Evolutionary conservation across 2,797 vertebrate species (phyloP).

Genomic region (Pangasius djambal): DNA sequence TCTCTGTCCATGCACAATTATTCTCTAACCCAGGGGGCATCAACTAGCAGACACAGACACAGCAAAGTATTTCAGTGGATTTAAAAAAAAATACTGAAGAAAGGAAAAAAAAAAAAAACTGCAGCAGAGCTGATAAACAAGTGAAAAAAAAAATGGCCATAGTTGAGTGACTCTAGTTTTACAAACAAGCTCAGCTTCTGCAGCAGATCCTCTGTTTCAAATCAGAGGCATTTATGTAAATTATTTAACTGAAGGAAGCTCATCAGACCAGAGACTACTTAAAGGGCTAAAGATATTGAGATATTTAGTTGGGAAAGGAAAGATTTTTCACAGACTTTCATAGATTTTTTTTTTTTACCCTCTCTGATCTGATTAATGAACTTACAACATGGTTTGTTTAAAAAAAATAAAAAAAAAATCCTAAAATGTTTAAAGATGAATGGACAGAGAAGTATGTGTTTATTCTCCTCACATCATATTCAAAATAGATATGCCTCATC

Average conservation of each 20-base stretch:
- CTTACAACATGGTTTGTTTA: neutral
- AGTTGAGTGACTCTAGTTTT: slow-evolving; percentile 10
- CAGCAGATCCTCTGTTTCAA: neutral
- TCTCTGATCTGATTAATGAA: neutral
- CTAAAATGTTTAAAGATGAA: neutral
- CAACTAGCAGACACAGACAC: neutral
- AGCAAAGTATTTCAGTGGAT: neutral
- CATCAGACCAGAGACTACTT: slow-evolving; percentile 7
- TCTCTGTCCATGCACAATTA: neutral
- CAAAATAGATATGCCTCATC: neutral
- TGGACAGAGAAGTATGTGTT: neutral
- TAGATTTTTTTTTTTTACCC: neutral
- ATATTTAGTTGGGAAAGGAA: neutral
- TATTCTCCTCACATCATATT: neutral
- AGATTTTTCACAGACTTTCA: neutral
- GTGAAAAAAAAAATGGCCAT: neutral
- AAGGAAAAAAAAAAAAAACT: neutral
- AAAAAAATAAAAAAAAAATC: too few species aligned
- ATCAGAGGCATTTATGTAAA: slow-evolving; percentile 18
- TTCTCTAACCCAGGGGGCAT: neutral
- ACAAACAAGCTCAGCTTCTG: neutral
- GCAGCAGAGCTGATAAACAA: neutral
- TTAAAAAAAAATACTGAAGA: neutral
- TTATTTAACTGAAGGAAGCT: slow-evolving; percentile 22
- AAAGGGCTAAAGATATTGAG: neutral